Base-by-base conservation (phyloP, 2,797 vertebrate species). In the Diplodus sargus region DNA sequence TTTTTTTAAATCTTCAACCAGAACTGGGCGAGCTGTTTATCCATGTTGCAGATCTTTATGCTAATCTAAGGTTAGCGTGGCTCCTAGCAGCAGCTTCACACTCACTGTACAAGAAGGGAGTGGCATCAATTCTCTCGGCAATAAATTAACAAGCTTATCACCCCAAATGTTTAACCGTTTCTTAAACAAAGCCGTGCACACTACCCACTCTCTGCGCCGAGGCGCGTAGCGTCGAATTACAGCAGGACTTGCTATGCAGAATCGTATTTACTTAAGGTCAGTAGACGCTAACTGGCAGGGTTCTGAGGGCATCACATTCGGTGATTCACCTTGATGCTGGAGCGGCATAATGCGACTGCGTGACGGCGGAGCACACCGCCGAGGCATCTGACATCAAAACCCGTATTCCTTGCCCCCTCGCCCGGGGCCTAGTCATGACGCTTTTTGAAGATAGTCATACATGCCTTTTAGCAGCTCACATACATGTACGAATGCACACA, bases 381-480 rank as follows among this genome's bases (percentile, higher is more conserved):
- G 60, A 71, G 62, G 81, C 47, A 77, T 90, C 83, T 82, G 79
- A 93, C 87, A 87, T 84, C 68, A 87, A 85, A 85, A 84, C 85
- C 68, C 20, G 13, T 54, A 78, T 81, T 79, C 62, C 49, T 58
- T 63, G 76, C 85, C 69, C 87, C 79, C 25, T 82, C 20, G 86
- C 90, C 89, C 69, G 18, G 5, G 80, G 88, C 68, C 23, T 28
- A 20, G 84, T 79, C 81, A 74, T 8, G 49, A 79, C 22, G 81
- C 86, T 78, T 93, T 34, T 91, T 90, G 88, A 93, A 90, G 87
- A 67, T 66, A 54, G 23, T 18, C 76, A 58, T 62, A 71, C 83
- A 80, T 66, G 85, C 79, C 79, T 86, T 76, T 91, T 88, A 89
- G 87, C 65, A 58, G 84, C 87, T 69, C 81, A 71, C 86, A 76